These are phyloP conservation scores for Lynx canadensis DNA, from an alignment of 2,113 vertebrate genomes.

Conservation along the genomic window DNA sequence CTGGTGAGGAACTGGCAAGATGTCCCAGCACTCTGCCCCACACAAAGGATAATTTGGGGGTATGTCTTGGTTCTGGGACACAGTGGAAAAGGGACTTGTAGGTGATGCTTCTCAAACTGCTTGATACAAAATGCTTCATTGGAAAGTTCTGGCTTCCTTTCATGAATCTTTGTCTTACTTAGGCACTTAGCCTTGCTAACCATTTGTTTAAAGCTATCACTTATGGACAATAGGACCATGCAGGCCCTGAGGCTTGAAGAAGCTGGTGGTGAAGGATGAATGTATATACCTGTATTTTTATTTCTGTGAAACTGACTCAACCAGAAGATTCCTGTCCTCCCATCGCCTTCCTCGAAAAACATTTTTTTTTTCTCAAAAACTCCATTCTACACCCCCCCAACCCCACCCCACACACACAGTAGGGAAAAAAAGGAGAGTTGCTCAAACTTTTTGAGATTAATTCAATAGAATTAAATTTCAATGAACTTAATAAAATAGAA, in stretches of 20 bases:
- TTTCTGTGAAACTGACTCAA: neutral
- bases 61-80: neutral
- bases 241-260: neutral
- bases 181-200: neutral
- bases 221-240: neutral
- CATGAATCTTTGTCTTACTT: neutral
- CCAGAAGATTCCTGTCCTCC: neutral
- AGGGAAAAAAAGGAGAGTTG: neutral
- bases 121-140: neutral
- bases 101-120: neutral
- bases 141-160: neutral
- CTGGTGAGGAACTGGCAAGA: neutral
- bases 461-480: neutral
- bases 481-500: neutral
- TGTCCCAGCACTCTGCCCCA: no score
- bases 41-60: neutral
- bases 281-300: neutral
- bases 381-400: no score
- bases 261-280: neutral
- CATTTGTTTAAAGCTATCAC: neutral
- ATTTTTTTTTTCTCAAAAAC: neutral
- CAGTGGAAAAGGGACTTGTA: neutral
- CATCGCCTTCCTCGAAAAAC: neutral
- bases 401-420: neutral
- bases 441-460: neutral